phyloP scores from a whole-genome alignment of 2,797 vertebrate genomes.

The Leucoraja ocellata region DNA sequence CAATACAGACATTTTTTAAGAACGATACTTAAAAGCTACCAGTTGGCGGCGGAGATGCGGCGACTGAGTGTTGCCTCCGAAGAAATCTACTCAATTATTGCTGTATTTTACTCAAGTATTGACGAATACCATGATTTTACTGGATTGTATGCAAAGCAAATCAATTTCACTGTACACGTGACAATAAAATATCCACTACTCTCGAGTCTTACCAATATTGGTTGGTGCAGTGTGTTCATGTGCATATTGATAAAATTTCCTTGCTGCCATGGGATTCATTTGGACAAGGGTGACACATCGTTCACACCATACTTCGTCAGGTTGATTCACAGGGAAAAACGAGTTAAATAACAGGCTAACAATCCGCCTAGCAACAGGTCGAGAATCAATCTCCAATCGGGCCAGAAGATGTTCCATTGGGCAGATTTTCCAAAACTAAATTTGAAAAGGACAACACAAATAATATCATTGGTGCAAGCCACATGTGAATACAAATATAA shows the following conservation, averaged over 20 bases:
- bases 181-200: not conserved
- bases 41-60: too few relatives aligned
- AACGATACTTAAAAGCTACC: too few relatives aligned
- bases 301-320: slow-evolving; percentile 79
- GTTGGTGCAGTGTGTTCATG: slow-evolving; percentile 73
- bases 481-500: not conserved
- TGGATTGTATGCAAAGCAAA: too few relatives aligned
- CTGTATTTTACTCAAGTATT: too few relatives aligned
- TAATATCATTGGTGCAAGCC: not conserved
- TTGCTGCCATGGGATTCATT: slow-evolving; percentile 80
- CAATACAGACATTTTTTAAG: too few relatives aligned
- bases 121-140: too few relatives aligned
- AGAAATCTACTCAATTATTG: too few relatives aligned
- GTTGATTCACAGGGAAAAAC: slow-evolving; percentile 76
- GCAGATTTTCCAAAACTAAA: slow-evolving; percentile 91
- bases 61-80: too few relatives aligned
- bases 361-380: slow-evolving; percentile 73
- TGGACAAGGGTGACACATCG: slow-evolving; percentile 84
- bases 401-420: slow-evolving; percentile 82
- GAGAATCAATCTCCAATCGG: slow-evolving; percentile 72
- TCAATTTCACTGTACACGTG: too few relatives aligned
- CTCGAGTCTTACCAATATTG: slow-evolving; percentile 69
- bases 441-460: not conserved
- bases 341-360: slow-evolving; percentile 81
- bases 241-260: slow-evolving; percentile 81